Conservation (phyloP, 2,113 vertebrate genomes). For the Phalacrocorax carbo region DNA sequence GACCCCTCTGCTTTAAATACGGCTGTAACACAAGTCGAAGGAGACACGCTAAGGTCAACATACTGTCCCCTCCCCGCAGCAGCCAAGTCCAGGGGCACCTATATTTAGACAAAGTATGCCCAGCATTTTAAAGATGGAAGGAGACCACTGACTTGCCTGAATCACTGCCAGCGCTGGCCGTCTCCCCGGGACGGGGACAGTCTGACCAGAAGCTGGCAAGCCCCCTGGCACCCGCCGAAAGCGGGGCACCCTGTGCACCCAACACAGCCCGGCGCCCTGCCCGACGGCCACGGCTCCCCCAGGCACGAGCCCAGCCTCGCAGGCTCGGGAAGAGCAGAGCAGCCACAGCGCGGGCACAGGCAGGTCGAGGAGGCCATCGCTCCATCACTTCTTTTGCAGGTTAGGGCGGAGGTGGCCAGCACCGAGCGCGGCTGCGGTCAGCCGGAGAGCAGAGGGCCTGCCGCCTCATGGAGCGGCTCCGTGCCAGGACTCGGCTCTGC, state of each 20-base stretch:
- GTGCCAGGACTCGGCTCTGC: background rate
- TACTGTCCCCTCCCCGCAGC: conserved; percentile 18
- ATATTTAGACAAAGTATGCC: conserved; percentile 73
- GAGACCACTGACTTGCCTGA: conserved; percentile 20
- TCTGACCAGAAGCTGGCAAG: background rate
- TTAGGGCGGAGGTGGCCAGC: background rate
- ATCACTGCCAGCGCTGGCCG: fast-evolving
- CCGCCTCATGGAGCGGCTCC: fast-evolving
- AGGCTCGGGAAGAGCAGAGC: background rate
- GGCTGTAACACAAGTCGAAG: conserved; percentile 44
- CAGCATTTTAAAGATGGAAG: conserved; percentile 41
- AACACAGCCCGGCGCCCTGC: background rate
- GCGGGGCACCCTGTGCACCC: background rate
- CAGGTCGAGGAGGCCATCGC: background rate
- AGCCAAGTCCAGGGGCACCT: conserved; percentile 44
- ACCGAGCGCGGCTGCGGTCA: fast-evolving
- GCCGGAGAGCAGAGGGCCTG: background rate
- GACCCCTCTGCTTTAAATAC: conserved; percentile 37
- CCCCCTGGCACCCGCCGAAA: fast-evolving
- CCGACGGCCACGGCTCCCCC: background rate
- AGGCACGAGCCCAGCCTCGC: background rate
- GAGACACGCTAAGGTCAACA: conserved; percentile 55
- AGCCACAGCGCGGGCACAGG: background rate
- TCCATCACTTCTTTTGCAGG: background rate
- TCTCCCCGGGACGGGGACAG: background rate